Conservation (phyloP, 1,140 invertebrate genomes). For the Colletes latitarsis region DNA sequence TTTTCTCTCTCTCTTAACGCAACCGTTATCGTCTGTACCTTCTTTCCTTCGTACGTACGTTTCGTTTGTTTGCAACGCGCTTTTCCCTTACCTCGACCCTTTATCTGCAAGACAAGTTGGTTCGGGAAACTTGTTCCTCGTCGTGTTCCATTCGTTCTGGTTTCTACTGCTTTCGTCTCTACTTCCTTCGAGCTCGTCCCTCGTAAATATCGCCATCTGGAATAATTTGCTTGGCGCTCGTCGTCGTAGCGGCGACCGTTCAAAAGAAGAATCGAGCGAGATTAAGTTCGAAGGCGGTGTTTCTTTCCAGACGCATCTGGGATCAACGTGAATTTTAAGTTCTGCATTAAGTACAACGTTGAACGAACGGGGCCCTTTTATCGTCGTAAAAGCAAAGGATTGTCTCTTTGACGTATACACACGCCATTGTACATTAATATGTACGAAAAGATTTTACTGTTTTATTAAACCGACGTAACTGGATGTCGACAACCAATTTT, state of each 20-base stretch:
- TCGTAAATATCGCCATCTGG: slow-evolving; percentile 7
- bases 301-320: no score
- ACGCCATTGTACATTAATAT: no score
- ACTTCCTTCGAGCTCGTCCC: neutral
- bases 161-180: neutral
- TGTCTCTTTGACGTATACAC: no score
- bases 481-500: no score
- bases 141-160: slow-evolving; percentile 2
- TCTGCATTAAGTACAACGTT: neutral
- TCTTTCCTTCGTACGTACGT: neutral
- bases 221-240: slow-evolving; percentile 1
- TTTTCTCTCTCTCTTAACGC: neutral
- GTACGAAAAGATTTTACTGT: no score
- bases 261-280: neutral
- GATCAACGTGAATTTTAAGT: neutral
- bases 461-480: no score
- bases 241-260: no score
- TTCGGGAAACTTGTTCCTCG: slow-evolving; percentile 1
- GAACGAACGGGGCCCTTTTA: no score
- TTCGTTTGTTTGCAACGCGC: neutral
- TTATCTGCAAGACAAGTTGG: slow-evolving; percentile 17
- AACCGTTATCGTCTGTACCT: no score
- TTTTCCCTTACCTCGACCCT: neutral
- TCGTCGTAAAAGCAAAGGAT: no score
- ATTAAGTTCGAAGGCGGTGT: neutral